These are phyloP conservation scores for Tetramorium bicarinatum DNA, from an alignment of 2,888 invertebrate species.

Conservation along the genomic window DNA sequence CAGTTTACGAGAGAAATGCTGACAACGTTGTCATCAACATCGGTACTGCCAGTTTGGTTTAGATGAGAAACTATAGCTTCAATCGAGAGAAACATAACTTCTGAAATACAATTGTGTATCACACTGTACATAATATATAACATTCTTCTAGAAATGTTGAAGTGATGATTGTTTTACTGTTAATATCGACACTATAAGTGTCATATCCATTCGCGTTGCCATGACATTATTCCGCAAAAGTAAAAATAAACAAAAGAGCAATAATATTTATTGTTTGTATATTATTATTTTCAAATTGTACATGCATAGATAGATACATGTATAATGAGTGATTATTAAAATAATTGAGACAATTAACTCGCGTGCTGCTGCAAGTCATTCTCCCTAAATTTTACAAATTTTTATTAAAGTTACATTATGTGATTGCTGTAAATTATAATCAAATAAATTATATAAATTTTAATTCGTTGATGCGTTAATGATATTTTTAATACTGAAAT, in stretches of 20 bases:
- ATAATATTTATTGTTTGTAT: slow-evolving; percentile 38
- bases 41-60: slow-evolving; percentile 91
- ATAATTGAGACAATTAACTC: background rate
- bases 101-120: background rate
- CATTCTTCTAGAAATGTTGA: slow-evolving; percentile 8
- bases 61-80: slow-evolving; percentile 62
- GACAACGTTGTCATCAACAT: slow-evolving; percentile 86
- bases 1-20: slow-evolving; percentile 80
- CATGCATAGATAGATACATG: slow-evolving; percentile 49
- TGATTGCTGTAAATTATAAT: background rate
- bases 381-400: background rate
- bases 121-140: slow-evolving; percentile 29
- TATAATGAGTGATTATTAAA: slow-evolving; percentile 11
- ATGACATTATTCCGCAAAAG: slow-evolving; percentile 28
- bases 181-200: slow-evolving; percentile 27
- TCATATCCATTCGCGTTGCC: slow-evolving; percentile 45
- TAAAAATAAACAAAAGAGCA: slow-evolving; percentile 26
- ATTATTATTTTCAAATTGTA: slow-evolving; percentile 51
- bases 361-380: background rate
- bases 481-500: background rate
- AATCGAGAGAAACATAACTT: background rate
- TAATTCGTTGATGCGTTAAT: background rate
- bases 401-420: background rate
- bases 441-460: background rate
- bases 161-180: slow-evolving; percentile 9